Evolutionary conservation across 2,113 vertebrate species (phyloP), one percentile per base, ranked within the genome.

Genomic region (Zosterops lateralis): DNA sequence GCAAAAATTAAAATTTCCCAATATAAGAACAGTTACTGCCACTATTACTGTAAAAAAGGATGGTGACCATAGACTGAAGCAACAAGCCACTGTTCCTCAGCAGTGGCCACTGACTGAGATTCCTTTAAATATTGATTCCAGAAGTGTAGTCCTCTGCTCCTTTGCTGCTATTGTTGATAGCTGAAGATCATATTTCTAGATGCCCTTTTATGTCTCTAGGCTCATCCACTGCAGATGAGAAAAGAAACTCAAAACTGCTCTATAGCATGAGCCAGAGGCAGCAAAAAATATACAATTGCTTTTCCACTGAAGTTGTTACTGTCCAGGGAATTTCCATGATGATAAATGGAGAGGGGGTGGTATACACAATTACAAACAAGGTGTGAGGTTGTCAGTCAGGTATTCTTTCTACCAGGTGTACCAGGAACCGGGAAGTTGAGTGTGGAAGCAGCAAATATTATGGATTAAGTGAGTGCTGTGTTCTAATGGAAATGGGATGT

Each of bases 161-260:
- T 45, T 87, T 84, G 32, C 29, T 92, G 66, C 24, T 79, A 79
- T 47, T 60, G 85, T 31, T 51, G 85, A 68, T 34, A 71, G 26
- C 57, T 67, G 56, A 90, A 85, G 48, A 68, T 24, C 32, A n/a
- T 93, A 82, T 93, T 90, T 95, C 53, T 87, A 75, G 53, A 71
- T 64, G 57, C 32, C 26, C 14, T 84, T 74, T 84, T 64, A 66
- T 64, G 36, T 91, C 78, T 92, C 28, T 54, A 57, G 75, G 83
- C n/a, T 79, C 45, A 83, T 85, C 45, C 31, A 76, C 17, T 54
- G 54, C 18, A 85, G 62, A 68, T 68, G 68, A 86, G 51, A 90
- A 79, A 1, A 7, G 75, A 90, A 93, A 75, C 38, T 77, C 54
- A 54, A 73, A 88, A 56, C 34, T 24, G 19, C 34, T 93, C 64